Evolutionary conservation across 2,113 vertebrate genomes (phyloP).

Genomic region (Daphoenositta chrysoptera): DNA sequence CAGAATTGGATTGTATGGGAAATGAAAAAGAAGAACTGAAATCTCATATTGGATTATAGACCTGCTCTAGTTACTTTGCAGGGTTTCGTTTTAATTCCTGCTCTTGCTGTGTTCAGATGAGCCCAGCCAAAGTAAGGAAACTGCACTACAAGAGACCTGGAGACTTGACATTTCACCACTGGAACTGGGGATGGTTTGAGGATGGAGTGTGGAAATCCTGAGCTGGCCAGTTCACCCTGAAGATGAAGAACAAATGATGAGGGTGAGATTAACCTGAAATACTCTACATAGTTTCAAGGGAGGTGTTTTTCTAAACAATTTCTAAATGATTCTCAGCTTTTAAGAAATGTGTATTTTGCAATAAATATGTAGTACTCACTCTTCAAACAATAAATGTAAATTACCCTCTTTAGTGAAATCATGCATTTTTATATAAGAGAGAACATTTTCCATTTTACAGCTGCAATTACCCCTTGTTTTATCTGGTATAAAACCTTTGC

Average conservation of each 20-base stretch:
- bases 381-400: not conserved
- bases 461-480: not conserved
- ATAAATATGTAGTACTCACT: not conserved
- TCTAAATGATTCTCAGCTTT: not conserved
- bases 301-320: not conserved
- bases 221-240: not conserved
- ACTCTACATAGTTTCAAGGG: not conserved
- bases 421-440: not conserved
- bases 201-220: not conserved
- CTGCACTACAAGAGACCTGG: not conserved
- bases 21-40: not conserved
- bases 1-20: not conserved
- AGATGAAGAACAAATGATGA: not conserved
- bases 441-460: not conserved
- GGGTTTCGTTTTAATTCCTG: not conserved
- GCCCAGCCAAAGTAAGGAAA: not conserved
- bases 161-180: not conserved
- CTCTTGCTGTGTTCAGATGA: not conserved
- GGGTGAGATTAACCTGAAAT: not conserved
- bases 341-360: not conserved
- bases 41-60: not conserved
- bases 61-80: not conserved
- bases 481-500: not conserved
- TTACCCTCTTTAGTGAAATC: not conserved
- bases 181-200: not conserved